Evolutionary conservation across 2,797 vertebrate species (phyloP).

Genomic region (Diplodus puntazzo): DNA sequence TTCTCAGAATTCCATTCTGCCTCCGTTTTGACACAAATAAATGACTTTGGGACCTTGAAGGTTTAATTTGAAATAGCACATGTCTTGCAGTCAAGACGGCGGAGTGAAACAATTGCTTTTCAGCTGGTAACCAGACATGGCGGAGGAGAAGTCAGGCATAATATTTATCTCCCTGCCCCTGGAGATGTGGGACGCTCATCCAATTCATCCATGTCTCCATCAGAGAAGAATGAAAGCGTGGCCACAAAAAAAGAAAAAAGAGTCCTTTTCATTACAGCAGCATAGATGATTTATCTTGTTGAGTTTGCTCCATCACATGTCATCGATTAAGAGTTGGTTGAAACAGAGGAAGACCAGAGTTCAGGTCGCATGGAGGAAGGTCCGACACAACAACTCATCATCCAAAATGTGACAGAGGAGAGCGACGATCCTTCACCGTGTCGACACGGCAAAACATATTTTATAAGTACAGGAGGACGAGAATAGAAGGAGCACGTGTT

Average conservation of each 20-base stretch:
- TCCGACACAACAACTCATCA: constrained; percentile 52
- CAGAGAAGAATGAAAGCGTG: constrained; percentile 78
- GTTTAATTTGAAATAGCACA: constrained; percentile 86
- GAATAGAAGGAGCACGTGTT: not conserved
- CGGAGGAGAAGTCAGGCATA: constrained; percentile 72
- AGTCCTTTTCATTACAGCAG: constrained; percentile 83
- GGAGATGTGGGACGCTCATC: constrained; percentile 72
- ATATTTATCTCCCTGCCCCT: constrained; percentile 88
- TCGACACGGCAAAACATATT: not conserved
- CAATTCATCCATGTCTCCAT: constrained; percentile 83
- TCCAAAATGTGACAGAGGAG: constrained; percentile 20
- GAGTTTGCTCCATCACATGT: constrained; percentile 64
- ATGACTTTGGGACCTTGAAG: constrained; percentile 88
- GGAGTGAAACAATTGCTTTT: constrained; percentile 87
- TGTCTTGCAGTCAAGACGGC: constrained; percentile 79
- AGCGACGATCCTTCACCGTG: constrained; percentile 12
- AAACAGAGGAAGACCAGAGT: constrained; percentile 64
- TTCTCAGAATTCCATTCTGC: constrained; percentile 80
- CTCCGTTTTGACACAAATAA: constrained; percentile 83
- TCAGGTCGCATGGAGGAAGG: constrained; percentile 52
- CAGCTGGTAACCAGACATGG: constrained; percentile 71
- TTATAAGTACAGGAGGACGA: not conserved
- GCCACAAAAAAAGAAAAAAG: constrained; percentile 58
- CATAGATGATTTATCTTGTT: constrained; percentile 79
- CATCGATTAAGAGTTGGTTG: constrained; percentile 70